Evolutionary conservation across 1,140 invertebrate species (phyloP).

Genomic region (Mactra quadrangularis): DNA sequence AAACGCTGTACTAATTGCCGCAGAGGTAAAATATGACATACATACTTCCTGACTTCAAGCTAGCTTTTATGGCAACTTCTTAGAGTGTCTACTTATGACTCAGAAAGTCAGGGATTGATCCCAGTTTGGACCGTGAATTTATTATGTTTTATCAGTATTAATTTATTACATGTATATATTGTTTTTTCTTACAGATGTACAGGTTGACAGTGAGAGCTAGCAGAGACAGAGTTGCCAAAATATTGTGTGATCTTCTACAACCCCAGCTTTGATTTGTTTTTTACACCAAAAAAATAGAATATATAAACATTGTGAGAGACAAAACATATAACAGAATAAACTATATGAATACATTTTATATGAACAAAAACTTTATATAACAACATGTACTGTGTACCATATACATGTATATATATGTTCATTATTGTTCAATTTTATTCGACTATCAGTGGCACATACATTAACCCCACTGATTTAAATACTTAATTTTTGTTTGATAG

Average conservation of each 20-base stretch:
- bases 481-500: no score
- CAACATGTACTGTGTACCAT: neutral
- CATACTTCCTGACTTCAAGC: no score
- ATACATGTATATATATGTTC: neutral
- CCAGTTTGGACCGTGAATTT: no score
- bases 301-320: neutral
- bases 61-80: no score
- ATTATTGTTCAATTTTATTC: no score
- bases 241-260: constrained; percentile 83
- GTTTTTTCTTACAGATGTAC: constrained; percentile 92
- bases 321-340: neutral
- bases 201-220: constrained; percentile 97
- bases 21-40: no score
- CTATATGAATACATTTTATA: neutral
- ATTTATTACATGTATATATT: constrained; percentile 3
- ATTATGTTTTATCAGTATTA: neutral
- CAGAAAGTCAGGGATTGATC: no score
- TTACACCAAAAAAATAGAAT: neutral
- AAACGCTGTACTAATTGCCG: no score
- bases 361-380: neutral
- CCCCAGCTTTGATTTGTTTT: constrained; percentile 81
- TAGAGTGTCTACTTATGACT: no score
- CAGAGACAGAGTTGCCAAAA: constrained; percentile 94
- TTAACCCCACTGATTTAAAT: no score
- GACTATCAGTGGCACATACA: no score